Base-by-base conservation (phyloP, 2,888 invertebrate species). In the Phortica magna region DNA sequence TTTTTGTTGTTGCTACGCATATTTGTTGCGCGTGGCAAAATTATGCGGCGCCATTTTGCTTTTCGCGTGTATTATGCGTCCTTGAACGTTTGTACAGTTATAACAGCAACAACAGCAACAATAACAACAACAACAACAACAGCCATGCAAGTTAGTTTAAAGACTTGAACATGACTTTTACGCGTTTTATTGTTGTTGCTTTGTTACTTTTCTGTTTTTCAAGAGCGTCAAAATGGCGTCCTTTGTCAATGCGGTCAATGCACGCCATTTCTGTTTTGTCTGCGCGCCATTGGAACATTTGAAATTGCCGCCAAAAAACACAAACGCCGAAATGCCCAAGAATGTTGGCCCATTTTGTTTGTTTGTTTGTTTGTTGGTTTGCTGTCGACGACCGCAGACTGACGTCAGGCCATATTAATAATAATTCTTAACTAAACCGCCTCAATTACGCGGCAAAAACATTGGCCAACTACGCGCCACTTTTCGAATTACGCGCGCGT, bases 21-120 rank as follows among this genome's bases (percentile, higher is more conserved):
- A 59, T 59, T 59, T n/a, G 65, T 41, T 39, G 17, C 65, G 65
- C 65, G 65, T 39, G 41, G 31, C 65, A 65, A 17, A 65, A 41
- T 41, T 65, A 41, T 65, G 65, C 41, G 65, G 65, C 65, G 65
- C 65, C 65, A 65, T 65, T 65, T 65, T 65, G 39, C 10, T 65
- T 65, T 65, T 65, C 65, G 65, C 65, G 65, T 65, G 65, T n/a
- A 39, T 14, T 65, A 14, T 12, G 65, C 41, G 41, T 65, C 65
- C 65, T 65, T 65, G 65, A 22, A 22, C 14, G 48, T 9, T 48
- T 7, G 48, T 19, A 61, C 61, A 61, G 7, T 22, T 19, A 61
- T 19, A 61, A 61, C 22, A 61, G 1, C 0, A 61, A 19, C 0
- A n/a, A 61, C 7, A 17, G 14, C 39, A 61, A 22, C 7, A 17